phyloP scores from a whole-genome alignment of 1,140 invertebrate species.

The Eufriesea mexicana region DNA sequence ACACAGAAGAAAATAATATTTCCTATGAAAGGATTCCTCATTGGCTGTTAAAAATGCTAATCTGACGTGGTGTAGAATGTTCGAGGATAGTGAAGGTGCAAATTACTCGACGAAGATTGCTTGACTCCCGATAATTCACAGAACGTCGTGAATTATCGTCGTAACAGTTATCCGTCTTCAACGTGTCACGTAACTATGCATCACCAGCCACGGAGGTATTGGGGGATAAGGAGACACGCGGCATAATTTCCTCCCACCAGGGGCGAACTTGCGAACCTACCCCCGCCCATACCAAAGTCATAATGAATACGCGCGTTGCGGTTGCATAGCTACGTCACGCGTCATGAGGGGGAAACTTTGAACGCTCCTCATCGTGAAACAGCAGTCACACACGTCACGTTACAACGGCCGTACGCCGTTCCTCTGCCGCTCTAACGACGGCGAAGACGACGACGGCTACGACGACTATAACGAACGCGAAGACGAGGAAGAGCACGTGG shows the following conservation, averaged over 20 bases:
- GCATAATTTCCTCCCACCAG: conserved; percentile 68
- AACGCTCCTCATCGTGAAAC: conserved; percentile 69
- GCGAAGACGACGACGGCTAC: background rate
- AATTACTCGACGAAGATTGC: conserved; percentile 34
- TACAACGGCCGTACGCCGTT: conserved; percentile 43
- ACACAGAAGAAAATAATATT: too few relatives aligned
- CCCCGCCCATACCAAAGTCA: conserved; percentile 30
- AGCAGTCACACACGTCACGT: conserved; percentile 62
- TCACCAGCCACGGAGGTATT: conserved; percentile 57
- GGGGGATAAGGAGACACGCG: conserved; percentile 66
- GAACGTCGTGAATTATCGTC: conserved; percentile 46
- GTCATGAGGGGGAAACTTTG: conserved; percentile 73
- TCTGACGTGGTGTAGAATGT: background rate
- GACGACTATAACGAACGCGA: conserved; percentile 46
- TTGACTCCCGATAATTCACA: conserved; percentile 57
- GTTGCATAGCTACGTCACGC: conserved; percentile 71
- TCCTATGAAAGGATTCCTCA: background rate
- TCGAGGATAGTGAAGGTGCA: background rate
- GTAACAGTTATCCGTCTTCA: conserved; percentile 70
- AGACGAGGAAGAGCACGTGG: conserved; percentile 22
- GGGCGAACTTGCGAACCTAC: background rate
- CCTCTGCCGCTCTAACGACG: conserved; percentile 31
- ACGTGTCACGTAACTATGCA: conserved; percentile 65
- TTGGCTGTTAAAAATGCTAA: background rate
- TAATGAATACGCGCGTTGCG: conserved; percentile 71